These are phyloP conservation scores for Dermolepida albohirtum DNA, from an alignment of 2,888 invertebrate genomes.

Conservation along the genomic window DNA sequence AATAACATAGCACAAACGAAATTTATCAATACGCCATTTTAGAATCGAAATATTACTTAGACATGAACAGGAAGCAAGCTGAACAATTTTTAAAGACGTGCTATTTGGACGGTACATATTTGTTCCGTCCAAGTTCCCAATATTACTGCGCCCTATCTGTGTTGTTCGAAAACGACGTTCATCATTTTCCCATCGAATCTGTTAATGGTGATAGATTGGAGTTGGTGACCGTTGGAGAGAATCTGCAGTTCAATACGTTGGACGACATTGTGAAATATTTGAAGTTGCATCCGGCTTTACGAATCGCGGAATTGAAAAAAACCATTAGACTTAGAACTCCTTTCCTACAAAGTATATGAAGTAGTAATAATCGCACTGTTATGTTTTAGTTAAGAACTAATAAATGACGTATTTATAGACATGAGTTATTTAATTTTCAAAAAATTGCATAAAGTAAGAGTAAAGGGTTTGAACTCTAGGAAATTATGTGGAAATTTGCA, in stretches of 20 bases:
- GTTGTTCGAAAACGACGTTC: slow-evolving; percentile 15
- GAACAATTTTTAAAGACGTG: slow-evolving; percentile 16
- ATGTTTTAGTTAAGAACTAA: neutral
- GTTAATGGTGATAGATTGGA: slow-evolving; percentile 3
- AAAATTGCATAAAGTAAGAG: too few species aligned
- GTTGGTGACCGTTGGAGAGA: neutral
- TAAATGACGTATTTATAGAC: too few species aligned
- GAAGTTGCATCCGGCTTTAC: slow-evolving; percentile 1
- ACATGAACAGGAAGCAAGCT: slow-evolving; percentile 16
- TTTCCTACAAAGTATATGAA: neutral
- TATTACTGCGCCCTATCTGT: slow-evolving; percentile 20
- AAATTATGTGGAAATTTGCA: too few species aligned
- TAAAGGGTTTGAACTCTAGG: too few species aligned
- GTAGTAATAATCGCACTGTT: neutral
- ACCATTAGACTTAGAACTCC: slow-evolving; percentile 15
- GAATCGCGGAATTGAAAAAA: slow-evolving; percentile 2
- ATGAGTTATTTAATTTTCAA: neutral
- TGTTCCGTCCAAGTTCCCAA: slow-evolving; percentile 21
- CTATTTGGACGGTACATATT: slow-evolving; percentile 11
- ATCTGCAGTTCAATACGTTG: slow-evolving; percentile 9
- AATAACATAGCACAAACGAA: too few species aligned
- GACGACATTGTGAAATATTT: slow-evolving; percentile 29
- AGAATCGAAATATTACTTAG: slow-evolving; percentile 21
- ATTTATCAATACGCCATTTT: neutral
- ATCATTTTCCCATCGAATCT: slow-evolving; percentile 10